A percentile compares a stretch with the other conserved stretches of the same genome.
These are phyloP conservation scores for Scolanthus callimorphus DNA, from an alignment of 92 coral and sea anemone genomes.

Conservation along the genomic window DNA sequence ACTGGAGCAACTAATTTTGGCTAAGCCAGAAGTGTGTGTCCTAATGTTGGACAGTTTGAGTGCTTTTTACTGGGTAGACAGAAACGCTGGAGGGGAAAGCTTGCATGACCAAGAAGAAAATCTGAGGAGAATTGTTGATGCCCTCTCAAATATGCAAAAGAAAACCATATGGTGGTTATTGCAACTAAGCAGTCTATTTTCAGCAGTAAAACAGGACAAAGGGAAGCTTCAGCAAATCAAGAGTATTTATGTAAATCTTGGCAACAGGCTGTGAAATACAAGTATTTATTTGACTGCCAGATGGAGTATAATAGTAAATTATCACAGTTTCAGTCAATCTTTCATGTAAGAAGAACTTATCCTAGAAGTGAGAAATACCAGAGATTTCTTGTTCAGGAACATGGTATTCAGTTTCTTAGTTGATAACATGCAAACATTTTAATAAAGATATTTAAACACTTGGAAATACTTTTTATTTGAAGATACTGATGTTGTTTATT, in stretches of 20 bases:
- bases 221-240: constrained; percentile 33
- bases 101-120: constrained; percentile 60
- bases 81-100: constrained; percentile 72
- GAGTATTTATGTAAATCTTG: constrained; percentile 77
- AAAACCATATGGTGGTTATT: constrained; percentile 58
- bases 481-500: too few species aligned
- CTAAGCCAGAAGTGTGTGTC: constrained; percentile 83
- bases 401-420: constrained; percentile 56
- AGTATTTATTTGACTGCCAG: constrained; percentile 57
- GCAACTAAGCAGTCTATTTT: constrained; percentile 82
- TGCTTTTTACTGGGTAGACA: constrained; percentile 96
- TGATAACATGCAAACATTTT: constrained; percentile 5
- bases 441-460: too few species aligned
- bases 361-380: constrained; percentile 33
- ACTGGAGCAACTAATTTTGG: constrained; percentile 61
- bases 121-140: constrained; percentile 35
- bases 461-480: too few species aligned
- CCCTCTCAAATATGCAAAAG: constrained; percentile 47
- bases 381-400: constrained; percentile 53
- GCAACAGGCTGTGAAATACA: constrained; percentile 68
- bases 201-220: constrained; percentile 17
- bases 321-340: constrained; percentile 21
- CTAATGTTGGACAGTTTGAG: constrained; percentile 94
- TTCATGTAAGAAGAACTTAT: constrained; percentile 41
- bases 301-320: constrained; percentile 10